phyloP scores from a whole-genome alignment of 2,113 vertebrate species.

The Mustela lutreola region DNA sequence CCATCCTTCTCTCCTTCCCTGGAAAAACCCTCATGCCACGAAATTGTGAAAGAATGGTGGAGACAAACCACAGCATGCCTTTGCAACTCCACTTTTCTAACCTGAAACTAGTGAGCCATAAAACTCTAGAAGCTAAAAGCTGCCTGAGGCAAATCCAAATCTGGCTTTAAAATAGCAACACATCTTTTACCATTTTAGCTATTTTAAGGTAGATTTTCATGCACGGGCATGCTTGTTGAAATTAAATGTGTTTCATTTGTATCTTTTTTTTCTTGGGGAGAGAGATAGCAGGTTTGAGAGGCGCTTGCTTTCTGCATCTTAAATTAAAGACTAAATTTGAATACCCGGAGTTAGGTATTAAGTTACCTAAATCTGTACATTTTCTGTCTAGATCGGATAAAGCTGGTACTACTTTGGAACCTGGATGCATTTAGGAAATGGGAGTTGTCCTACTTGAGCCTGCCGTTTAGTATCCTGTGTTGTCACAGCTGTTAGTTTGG shows the following conservation, averaged over 20 bases:
- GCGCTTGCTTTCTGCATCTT: neutral
- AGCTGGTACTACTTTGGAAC: neutral
- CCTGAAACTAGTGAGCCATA: constrained; percentile 30
- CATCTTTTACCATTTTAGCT: constrained; percentile 67
- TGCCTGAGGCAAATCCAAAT: constrained; percentile 52
- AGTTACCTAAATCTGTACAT: neutral
- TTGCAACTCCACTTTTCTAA: constrained; percentile 68
- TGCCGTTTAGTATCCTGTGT: neutral
- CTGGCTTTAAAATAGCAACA: constrained; percentile 70
- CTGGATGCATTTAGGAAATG: neutral
- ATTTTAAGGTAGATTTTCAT: constrained; percentile 59
- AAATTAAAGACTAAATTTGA: constrained; percentile 26
- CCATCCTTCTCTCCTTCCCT: neutral
- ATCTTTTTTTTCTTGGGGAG: neutral
- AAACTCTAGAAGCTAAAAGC: constrained; percentile 49
- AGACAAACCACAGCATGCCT: neutral
- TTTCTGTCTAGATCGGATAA: constrained; percentile 22
- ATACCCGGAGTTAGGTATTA: neutral
- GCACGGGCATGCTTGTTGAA: neutral
- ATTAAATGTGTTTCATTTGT: constrained; percentile 58
- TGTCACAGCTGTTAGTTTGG: neutral
- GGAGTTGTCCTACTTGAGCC: neutral
- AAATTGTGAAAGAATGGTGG: constrained; percentile 34
- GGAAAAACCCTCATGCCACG: neutral
- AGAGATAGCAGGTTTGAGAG: neutral